Conservation (phyloP, 2,797 vertebrate species). For the Platyrinchus mystaceus region DNA sequence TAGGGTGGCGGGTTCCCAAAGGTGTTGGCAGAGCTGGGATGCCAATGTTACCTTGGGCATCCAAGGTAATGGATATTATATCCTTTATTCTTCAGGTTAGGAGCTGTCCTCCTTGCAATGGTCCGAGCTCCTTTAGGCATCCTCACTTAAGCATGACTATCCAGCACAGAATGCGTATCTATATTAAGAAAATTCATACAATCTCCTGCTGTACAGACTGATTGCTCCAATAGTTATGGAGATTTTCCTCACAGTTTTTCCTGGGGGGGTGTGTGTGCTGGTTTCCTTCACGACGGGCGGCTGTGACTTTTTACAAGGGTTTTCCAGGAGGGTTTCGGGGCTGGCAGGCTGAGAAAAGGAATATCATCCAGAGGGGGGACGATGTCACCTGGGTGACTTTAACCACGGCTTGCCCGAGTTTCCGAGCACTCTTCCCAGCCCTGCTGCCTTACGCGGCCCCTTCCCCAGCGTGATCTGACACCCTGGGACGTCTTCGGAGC, state of each 20-base stretch:
- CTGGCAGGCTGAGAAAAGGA: background rate
- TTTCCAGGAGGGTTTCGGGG: background rate
- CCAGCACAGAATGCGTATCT: background rate
- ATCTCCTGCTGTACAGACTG: background rate
- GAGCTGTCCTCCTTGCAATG: background rate
- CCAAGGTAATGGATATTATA: no score
- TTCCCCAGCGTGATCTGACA: background rate
- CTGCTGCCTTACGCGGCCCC: background rate
- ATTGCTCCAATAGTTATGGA: background rate
- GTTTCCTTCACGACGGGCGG: accelerated
- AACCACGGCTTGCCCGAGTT: background rate
- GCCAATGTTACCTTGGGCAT: background rate
- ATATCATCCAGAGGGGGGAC: background rate
- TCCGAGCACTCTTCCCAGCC: background rate
- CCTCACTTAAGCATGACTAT: accelerated
- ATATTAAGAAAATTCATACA: accelerated
- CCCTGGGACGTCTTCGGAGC: accelerated
- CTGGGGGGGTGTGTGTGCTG: no score
- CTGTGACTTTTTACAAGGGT: background rate
- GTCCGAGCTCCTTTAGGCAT: no score
- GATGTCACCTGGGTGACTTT: background rate
- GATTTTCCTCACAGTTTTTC: background rate
- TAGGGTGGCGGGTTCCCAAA: accelerated
- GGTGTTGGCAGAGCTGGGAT: background rate
- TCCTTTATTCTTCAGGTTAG: background rate